Evolutionary conservation across 2,888 invertebrate genomes (phyloP), one percentile per base, ranked within the genome.

Genomic region (Meta bourneti): DNA sequence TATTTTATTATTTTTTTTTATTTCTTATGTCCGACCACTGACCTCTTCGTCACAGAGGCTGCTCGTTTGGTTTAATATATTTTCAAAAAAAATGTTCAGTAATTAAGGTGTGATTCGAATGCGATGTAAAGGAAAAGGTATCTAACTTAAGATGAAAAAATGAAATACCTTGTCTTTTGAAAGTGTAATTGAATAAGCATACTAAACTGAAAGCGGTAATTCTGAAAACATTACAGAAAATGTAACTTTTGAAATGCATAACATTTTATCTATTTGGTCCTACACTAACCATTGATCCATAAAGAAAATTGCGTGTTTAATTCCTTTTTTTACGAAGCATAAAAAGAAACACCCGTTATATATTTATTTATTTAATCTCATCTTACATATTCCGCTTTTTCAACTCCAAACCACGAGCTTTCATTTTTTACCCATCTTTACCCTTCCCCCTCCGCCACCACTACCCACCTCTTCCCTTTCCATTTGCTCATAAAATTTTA

Each of bases 401-500:
- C 52, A 52, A 16, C 34, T 19, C n/a, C 19, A 51, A 83, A 83
- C 72, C 74, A 74, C 79, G 61, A 61, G 11, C 79, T 48, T 34
- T 20, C 61, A 79, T 79, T 79, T 79, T 79, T 79, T 79, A 79
- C 61, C 79, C 79, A 79, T 79, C 79, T 16, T 61, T 61, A 61
- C 79, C 61, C 79, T 34, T 79, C 6, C n/a, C n/a, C 54, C 48
- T 48, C 88, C 54, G 16, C 70, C 7, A 70, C 49, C 48, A 7
- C 19, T 77, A 70, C 52, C 81, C 72, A 16, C 16, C 79, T 52
- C 79, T 34, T 49, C 49, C 48, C 61, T 80, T 79, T 81, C 69
- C 87, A 7, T 61, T 72, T 72, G 52, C 81, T 87, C 86, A 87
- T 91, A 91, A 91, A 91, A 87, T 91, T 91, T 91, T 91, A 91